Base-by-base conservation (phyloP, 2,888 invertebrate genomes). In the Rhingia rostrata region DNA sequence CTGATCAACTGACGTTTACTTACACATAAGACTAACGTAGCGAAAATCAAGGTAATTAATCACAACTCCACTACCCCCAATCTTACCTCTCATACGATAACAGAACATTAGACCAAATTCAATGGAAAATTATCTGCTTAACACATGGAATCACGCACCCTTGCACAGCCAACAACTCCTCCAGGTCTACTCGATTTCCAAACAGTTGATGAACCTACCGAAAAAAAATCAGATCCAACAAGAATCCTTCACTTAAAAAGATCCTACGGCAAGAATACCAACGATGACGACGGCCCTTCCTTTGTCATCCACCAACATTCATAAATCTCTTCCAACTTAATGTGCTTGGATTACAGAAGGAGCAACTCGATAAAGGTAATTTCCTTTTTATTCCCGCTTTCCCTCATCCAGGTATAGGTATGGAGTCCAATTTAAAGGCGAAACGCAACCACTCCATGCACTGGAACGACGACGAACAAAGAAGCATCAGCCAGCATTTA, bases 61-160 rank as follows among this genome's bases (percentile, higher is more conserved):
- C 70, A 77, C 54, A 51, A 54, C 45, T 63, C 56, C 51, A 35
- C 35, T 61, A 73, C 53, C 66, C 12, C 47, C 6, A 54, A 51
- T 12, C 30, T n/a, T n/a, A n/a, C n/a, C n/a, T n/a, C 2, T 22
- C 22, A 22, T 22, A 22, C 22, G 22, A 22, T 22, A 7, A 4
- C 45, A 30, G 33, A 69, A 63, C 72, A 72, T 67, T 66, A 66
- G 14, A 63, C 43, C 67, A 78, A 69, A 69, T 77, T 74, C 83
- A 79, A 74, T 83, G 58, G 73, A 79, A 83, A 79, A 83, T 79
- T 82, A 82, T 83, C 83, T 69, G 63, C 63, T 78, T 78, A 73
- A 78, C 78, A 78, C 83, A 73, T 78, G 83, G 56, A 73, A 64
- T 73, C 78, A 73, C 72, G 70, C 64, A 79, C 43, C 60, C 63